Conservation (phyloP, 2,797 vertebrate genomes). For the Artibeus lituratus region DNA sequence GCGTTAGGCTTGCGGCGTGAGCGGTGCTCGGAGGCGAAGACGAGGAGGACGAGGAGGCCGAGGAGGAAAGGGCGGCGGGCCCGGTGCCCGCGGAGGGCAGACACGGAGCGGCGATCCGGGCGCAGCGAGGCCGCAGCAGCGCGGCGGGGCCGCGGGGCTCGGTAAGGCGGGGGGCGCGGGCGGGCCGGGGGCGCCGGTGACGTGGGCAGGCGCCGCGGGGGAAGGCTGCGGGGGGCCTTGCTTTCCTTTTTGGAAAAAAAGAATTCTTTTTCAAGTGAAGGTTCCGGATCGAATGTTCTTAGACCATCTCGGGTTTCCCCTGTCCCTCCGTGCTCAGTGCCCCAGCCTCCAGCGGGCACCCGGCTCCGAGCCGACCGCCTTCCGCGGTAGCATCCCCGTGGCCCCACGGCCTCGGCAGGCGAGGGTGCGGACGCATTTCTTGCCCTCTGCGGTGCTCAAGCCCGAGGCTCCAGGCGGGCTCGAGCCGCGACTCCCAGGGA, state of each 20-base stretch:
- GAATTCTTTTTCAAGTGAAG: background rate
- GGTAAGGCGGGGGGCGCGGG: slow-evolving; percentile 44
- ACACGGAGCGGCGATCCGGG: slow-evolving; percentile 67
- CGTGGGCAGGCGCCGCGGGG: slow-evolving; percentile 51
- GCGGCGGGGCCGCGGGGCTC: slow-evolving; percentile 72
- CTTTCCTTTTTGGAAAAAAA: background rate
- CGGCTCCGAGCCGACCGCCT: background rate
- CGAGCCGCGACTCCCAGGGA: background rate
- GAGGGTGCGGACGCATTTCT: background rate
- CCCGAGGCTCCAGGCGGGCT: background rate
- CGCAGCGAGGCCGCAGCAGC: slow-evolving; percentile 63
- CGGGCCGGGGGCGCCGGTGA: slow-evolving; percentile 14
- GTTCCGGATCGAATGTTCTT: background rate
- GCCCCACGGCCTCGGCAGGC: background rate
- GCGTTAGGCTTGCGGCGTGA: slow-evolving; percentile 15
- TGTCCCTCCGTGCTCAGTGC: background rate
- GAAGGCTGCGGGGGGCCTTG: slow-evolving; percentile 39
- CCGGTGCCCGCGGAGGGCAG: slow-evolving; percentile 65
- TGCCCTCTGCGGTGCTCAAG: slow-evolving; percentile 38
- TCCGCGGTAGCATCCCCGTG: background rate
- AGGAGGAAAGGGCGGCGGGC: slow-evolving; percentile 37
- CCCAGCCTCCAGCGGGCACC: background rate
- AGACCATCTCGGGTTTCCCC: slow-evolving; percentile 13
- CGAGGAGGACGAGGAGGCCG: background rate
- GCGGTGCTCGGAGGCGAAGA: background rate